Conservation (phyloP, 2,797 vertebrate species). For the Menidia menidia region DNA sequence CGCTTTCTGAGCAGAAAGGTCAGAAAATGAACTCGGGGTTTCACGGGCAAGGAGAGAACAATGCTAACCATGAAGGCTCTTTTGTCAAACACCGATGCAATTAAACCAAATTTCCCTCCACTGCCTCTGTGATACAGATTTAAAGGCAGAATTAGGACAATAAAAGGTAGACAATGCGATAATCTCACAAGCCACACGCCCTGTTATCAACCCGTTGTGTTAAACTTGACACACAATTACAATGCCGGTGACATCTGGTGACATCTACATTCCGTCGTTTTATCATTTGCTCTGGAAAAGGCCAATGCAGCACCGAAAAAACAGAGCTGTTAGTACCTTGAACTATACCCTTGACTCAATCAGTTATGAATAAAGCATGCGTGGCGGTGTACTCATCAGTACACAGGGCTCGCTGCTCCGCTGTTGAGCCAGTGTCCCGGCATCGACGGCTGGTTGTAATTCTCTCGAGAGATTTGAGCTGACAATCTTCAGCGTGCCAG, state of each 20-base stretch:
- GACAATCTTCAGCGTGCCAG: slow-evolving; percentile 77
- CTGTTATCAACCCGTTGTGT: slow-evolving; percentile 9
- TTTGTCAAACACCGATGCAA: slow-evolving; percentile 49
- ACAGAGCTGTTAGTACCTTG: slow-evolving; percentile 27
- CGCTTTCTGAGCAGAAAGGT: slow-evolving; percentile 58
- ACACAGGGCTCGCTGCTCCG: slow-evolving; percentile 49
- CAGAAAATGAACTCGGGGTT: slow-evolving; percentile 49
- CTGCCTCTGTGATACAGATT: not conserved
- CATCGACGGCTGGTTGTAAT: slow-evolving; percentile 76
- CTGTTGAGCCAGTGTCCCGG: slow-evolving; percentile 66
- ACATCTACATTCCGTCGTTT: slow-evolving; percentile 48
- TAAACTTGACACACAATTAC: slow-evolving; percentile 35
- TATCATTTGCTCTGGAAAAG: slow-evolving; percentile 29
- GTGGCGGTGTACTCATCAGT: slow-evolving; percentile 43
- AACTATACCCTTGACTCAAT: slow-evolving; percentile 36
- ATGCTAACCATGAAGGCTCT: slow-evolving; percentile 2
- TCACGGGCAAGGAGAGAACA: slow-evolving; percentile 19
- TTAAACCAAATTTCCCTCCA: slow-evolving; percentile 31
- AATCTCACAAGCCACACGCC: slow-evolving; percentile 36
- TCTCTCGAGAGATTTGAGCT: slow-evolving; percentile 78
- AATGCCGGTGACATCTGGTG: slow-evolving; percentile 24
- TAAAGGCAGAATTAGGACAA: slow-evolving; percentile 1
- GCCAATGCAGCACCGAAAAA: slow-evolving; percentile 6
- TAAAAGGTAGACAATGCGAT: slow-evolving; percentile 43
- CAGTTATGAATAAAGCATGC: slow-evolving; percentile 60